These are phyloP conservation scores for Albula goreensis DNA, from an alignment of 2,113 vertebrate species.

Conservation along the genomic window DNA sequence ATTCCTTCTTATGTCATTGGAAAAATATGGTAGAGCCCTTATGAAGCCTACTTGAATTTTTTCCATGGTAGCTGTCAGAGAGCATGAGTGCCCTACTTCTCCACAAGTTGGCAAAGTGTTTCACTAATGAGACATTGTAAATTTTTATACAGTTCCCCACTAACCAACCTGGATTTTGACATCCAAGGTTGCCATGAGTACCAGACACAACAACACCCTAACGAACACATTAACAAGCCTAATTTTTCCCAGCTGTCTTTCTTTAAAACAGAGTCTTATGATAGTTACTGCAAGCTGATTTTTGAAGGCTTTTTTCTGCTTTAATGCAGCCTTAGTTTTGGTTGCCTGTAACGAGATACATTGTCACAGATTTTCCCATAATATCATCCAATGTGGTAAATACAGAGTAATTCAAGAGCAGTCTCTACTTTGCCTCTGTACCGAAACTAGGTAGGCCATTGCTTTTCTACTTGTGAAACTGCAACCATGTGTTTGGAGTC, in stretches of 20 bases:
- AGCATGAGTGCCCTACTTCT: background rate
- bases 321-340: background rate
- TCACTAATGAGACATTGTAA: constrained; percentile 57
- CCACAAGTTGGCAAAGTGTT: constrained; percentile 24
- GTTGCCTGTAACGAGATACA: background rate
- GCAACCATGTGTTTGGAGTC: background rate
- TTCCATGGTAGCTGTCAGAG: background rate
- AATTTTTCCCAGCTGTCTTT: constrained; percentile 51
- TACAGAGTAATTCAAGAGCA: background rate
- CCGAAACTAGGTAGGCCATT: background rate
- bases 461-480: constrained; percentile 6
- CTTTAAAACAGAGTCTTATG: background rate
- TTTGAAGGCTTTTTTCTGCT: background rate
- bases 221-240: constrained; percentile 50
- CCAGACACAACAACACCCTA: constrained; percentile 56
- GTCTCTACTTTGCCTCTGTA: background rate
- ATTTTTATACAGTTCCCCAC: constrained; percentile 52
- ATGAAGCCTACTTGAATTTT: background rate
- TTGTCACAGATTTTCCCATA: background rate
- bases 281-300: constrained; percentile 8
- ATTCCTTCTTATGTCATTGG: background rate
- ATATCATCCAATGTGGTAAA: background rate
- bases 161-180: constrained; percentile 41
- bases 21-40: background rate
- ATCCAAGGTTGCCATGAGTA: constrained; percentile 18